Conservation (phyloP, 2,888 invertebrate species). For the Polia nebulosa region DNA sequence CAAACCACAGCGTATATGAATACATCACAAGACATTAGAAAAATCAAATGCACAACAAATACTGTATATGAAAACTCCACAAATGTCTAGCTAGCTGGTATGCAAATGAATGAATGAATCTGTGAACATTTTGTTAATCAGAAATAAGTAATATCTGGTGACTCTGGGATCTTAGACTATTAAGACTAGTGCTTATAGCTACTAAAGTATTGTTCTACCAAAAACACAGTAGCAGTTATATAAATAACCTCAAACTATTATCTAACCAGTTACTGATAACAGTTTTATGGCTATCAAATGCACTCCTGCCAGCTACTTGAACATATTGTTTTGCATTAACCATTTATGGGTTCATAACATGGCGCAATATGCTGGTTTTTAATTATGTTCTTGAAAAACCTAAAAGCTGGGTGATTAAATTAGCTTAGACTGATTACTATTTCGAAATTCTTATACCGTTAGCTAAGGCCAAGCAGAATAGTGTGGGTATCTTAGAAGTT, state of each 20-base stretch:
- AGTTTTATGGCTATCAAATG: not conserved
- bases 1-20: too few species aligned
- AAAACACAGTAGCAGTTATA: too few species aligned
- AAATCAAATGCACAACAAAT: too few species aligned
- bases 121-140: too few species aligned
- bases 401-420: not conserved
- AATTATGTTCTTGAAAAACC: not conserved
- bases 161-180: too few species aligned
- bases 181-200: not conserved
- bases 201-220: not conserved
- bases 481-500: too few species aligned
- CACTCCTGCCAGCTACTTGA: not conserved
- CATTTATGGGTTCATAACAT: not conserved
- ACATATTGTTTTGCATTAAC: not conserved
- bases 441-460: not conserved
- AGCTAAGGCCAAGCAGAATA: not conserved
- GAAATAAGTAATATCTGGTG: too few species aligned
- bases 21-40: too few species aligned
- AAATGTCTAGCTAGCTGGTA: too few species aligned
- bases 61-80: too few species aligned
- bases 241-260: not conserved
- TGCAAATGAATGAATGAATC: too few species aligned
- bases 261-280: not conserved
- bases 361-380: not conserved
- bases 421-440: not conserved